Evolutionary conservation across 2,113 vertebrate species (phyloP).

Genomic region (cat (Felis catus)): F.catus_Fca126_mat1.0 CM031419.1:116585501-116586000

Average conservation of each 20-base stretch:
- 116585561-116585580: background rate
- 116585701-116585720: too few species aligned
- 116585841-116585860: too few species aligned
- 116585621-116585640: background rate
- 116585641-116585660: background rate
- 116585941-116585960: background rate
- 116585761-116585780: too few species aligned
- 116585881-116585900: too few species aligned
- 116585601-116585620: background rate
- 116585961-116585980: background rate
- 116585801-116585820: too few species aligned
- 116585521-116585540: background rate
- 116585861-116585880: too few species aligned
- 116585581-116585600: background rate
- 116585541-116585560: too few species aligned
- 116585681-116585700: background rate
- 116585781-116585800: too few species aligned
- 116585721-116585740: too few species aligned
- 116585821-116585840: too few species aligned
- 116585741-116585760: too few species aligned
- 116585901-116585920: background rate
- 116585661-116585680: background rate
- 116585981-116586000: background rate
- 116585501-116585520: background rate
- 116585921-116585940: background rate